These are phyloP conservation scores for Mystacornis crossleyi DNA, from an alignment of 2,113 vertebrate genomes.

Conservation along the genomic window DNA sequence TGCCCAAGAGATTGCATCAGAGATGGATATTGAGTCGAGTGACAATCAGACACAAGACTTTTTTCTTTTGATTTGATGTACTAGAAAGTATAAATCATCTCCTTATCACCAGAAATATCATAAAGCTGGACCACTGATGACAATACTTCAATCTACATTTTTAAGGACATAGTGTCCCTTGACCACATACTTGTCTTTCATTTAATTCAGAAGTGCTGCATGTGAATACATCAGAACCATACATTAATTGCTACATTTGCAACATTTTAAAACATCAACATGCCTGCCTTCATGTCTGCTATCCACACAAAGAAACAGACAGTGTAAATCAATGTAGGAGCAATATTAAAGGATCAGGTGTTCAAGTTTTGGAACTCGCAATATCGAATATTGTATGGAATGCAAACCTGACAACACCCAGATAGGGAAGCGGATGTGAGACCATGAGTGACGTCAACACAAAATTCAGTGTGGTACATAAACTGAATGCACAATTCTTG, in stretches of 20 bases:
- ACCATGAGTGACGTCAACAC: neutral
- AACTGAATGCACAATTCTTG: neutral
- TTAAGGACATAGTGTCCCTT: neutral
- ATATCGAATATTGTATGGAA: neutral
- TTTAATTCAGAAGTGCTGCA: neutral
- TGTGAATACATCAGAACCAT: fast-evolving
- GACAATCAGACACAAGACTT: neutral
- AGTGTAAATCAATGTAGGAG: neutral
- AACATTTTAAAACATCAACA: neutral
- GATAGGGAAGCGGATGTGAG: neutral
- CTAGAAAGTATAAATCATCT: neutral
- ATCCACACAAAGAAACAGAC: neutral
- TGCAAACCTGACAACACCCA: neutral
- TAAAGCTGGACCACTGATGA: neutral
- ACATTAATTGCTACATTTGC: neutral
- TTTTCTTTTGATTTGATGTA: neutral
- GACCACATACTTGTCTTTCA: neutral
- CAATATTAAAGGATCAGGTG: neutral
- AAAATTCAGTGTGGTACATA: neutral
- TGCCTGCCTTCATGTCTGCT: neutral
- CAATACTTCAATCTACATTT: neutral
- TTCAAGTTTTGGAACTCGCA: neutral
- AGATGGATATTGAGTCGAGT: neutral
- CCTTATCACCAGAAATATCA: neutral
- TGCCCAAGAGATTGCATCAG: neutral